Base-by-base conservation (phyloP, 2,113 vertebrate genomes). In the Brachionichthys hirsutus region DNA sequence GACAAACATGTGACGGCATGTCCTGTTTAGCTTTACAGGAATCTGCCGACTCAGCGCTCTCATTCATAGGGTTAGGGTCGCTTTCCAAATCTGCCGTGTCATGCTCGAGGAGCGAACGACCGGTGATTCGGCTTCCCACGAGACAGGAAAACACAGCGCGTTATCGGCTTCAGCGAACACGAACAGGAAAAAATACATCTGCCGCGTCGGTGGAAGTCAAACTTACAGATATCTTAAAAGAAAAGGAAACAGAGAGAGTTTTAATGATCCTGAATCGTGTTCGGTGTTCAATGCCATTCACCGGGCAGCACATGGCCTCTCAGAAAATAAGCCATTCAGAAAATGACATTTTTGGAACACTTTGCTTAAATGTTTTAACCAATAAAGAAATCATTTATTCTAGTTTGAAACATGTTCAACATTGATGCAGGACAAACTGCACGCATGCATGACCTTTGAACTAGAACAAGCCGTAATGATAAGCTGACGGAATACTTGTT, bases 1-100 rank as follows among this genome's bases (percentile, higher is more conserved):
- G 71, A 71, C 77, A 69, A 18, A 4, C 5, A 19, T 47, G 49
- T 79, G 78, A 78, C 66, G 76, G 78, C 2, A 76, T 58, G 77
- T 84, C 77, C 85, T 78, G 40, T 36, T 54, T 2, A 2, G 20
- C 54, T 72, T 56, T 5, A 16, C 54, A 58, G 67, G 69, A 76
- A 79, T 74, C 46, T 74, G 73, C 82, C 54, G 22, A 72, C 60
- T 81, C 72, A 70, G 74, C 62, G 47, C 62, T 60, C 6, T 1
- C 58, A 38, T 43, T 62, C 42, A 46, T 16, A n/a, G n/a, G n/a
- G 24, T 3, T 30, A 30, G 24, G 5, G 5, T 30, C 46, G 1
- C 6, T 43, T 43, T 30, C 20, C 18, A 45, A 18, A 19, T 45
- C 18, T 76, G 85, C 75, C 76, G 62, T 60, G 81, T 87, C 78